Conservation (phyloP, 1,140 invertebrate species). For the Charaxes varanes region DNA sequence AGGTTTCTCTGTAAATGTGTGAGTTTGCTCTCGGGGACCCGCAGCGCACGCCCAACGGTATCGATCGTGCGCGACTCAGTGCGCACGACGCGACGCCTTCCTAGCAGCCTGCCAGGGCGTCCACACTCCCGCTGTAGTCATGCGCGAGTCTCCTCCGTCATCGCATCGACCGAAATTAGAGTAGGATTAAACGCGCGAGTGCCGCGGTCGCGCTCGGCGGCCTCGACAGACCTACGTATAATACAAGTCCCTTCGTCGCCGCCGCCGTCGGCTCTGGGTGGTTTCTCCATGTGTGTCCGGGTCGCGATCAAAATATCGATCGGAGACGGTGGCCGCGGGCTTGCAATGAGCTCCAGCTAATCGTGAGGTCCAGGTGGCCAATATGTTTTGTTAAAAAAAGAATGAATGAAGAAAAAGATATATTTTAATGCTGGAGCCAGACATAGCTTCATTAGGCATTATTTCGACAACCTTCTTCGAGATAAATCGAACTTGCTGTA, state of each 20-base stretch:
- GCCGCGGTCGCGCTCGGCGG: constrained; percentile 52
- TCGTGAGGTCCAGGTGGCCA: constrained; percentile 33
- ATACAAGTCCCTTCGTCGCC: constrained; percentile 32
- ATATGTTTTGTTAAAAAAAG: too few relatives aligned
- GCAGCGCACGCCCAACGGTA: constrained; percentile 45
- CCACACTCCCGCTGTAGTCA: constrained; percentile 43
- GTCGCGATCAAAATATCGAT: constrained; percentile 36
- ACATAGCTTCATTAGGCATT: too few relatives aligned
- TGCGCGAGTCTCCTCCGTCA: constrained; percentile 47
- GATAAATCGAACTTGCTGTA: too few relatives aligned
- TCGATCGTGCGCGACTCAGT: constrained; percentile 45
- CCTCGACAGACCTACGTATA: constrained; percentile 32
- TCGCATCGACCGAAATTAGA: constrained; percentile 51
- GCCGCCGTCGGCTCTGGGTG: constrained; percentile 36
- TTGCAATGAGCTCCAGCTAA: constrained; percentile 48
- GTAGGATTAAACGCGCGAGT: constrained; percentile 54
- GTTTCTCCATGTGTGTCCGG: constrained; percentile 42
- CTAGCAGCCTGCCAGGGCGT: constrained; percentile 29
- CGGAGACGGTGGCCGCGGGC: constrained; percentile 32
- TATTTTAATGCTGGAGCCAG: too few relatives aligned
- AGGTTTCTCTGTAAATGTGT: constrained; percentile 36
- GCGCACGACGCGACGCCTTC: constrained; percentile 29
- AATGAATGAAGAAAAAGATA: too few relatives aligned
- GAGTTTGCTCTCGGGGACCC: constrained; percentile 32
- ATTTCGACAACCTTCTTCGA: too few relatives aligned